phyloP scores from a whole-genome alignment of 2,797 vertebrate genomes.

The Phoebastria nigripes region DNA sequence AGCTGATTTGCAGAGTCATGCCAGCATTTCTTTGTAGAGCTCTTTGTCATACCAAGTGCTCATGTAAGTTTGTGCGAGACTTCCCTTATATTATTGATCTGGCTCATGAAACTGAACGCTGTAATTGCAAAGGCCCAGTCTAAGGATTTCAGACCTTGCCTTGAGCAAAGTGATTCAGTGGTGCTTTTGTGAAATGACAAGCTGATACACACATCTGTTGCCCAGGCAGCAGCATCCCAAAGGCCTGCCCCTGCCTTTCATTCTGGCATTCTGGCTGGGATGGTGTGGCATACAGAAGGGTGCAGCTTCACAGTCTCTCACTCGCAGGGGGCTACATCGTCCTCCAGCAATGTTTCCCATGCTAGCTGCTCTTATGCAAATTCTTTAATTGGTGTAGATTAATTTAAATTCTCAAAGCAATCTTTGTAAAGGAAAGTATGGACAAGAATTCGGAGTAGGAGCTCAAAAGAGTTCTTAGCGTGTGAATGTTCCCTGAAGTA shows the following conservation, averaged over 20 bases:
- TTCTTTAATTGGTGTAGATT: background rate
- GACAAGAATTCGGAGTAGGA: background rate
- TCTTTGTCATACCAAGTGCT: background rate
- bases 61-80: background rate
- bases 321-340: background rate
- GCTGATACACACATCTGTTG: background rate
- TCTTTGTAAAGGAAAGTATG: background rate
- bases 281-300: background rate
- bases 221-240: background rate
- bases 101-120: background rate
- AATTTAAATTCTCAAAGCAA: background rate
- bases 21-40: background rate
- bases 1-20: background rate
- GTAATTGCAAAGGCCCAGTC: background rate
- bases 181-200: background rate
- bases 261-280: rapidly evolving
- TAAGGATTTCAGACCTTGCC: background rate
- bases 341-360: background rate
- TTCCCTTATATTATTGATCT: background rate
- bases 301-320: background rate
- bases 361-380: background rate
- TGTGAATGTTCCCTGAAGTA: background rate
- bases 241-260: background rate
- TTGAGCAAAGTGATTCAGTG: background rate
- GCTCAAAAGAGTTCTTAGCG: background rate